Base-by-base conservation (phyloP, 1,140 invertebrate species). In the Drosophila tristis region DNA sequence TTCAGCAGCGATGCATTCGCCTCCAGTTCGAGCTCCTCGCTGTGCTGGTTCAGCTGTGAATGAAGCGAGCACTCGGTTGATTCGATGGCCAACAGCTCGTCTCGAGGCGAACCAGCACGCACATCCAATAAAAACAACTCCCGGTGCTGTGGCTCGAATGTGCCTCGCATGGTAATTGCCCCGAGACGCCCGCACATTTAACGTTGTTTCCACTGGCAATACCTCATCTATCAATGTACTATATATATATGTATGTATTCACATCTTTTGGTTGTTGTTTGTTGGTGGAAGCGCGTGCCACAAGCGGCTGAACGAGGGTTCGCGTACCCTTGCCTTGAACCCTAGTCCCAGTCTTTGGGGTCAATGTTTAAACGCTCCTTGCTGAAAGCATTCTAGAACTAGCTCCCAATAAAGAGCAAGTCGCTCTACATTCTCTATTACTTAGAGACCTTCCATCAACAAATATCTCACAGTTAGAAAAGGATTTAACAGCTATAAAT, bases 131-230 rank as follows among this genome's bases (percentile, higher is more conserved):
- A 87, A 89, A 63, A 67, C 80, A 85, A 60, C 42, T 73, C 74
- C 50, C 50, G 45, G 48, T 16, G 48, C 4, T 39, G 49, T 16
- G 39, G 66, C 44, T 39, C 23, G 8, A 23, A 35, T 64, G 76
- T 84, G 84, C 59, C 59, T 73, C 50, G 84, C 84, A 87, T 87
- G 79, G 72, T 89, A 87, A 87, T 87, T 75, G 66, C 54, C 29
- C 16, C 42, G 58, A 71, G 56, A 57, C 58, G 44, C 77, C 63
- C 73, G 68, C 74, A 68, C 70, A 78, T 53, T 48, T 44, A 25
- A 47, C 20, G 6, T 49, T 59, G 6, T 49, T 59, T 49, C 44
- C 60, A 66, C 57, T 54, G 45, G 53, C 59, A 60, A 62, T 39
- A 67, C 55, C 59, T 62, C 61, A 78, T 43, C 47, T 16, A 58